A percentile compares a stretch with the other conserved stretches of the same genome.
Conservation (phyloP, 2,888 invertebrate genomes). For the Eugnorisma glareosa region DNA sequence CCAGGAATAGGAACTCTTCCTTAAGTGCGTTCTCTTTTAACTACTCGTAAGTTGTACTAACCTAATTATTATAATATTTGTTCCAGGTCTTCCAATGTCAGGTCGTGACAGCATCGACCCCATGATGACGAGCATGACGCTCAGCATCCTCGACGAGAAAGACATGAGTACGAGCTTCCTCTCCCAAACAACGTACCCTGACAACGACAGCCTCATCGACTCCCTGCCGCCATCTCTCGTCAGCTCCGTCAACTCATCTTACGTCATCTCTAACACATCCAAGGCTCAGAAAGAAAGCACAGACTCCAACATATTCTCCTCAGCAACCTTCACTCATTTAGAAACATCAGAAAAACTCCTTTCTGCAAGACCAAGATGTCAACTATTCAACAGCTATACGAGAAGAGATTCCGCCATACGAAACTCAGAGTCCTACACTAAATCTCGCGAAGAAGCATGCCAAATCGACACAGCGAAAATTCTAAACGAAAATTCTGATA, state of each 20-base stretch:
- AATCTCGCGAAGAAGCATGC: constrained; percentile 83
- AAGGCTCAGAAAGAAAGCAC: constrained; percentile 76
- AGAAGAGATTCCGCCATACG: constrained; percentile 80
- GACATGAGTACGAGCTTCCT: constrained; percentile 90
- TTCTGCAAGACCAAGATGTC: constrained; percentile 81
- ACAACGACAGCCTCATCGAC: constrained; percentile 87
- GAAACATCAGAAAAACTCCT: constrained; percentile 85
- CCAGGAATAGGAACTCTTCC: background rate
- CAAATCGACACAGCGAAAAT: constrained; percentile 85
- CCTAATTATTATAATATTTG: background rate
- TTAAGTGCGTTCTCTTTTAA: background rate
- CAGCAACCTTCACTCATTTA: constrained; percentile 86
- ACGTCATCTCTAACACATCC: constrained; percentile 80
- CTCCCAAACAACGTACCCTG: constrained; percentile 87
- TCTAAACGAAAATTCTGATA: constrained; percentile 84
- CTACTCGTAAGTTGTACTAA: background rate
- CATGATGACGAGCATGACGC: constrained; percentile 89
- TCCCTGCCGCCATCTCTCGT: constrained; percentile 87
- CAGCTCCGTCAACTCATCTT: constrained; percentile 87
- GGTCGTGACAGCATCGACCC: constrained; percentile 86
- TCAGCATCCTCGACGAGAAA: constrained; percentile 88
- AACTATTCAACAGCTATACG: constrained; percentile 81
- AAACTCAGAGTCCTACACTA: constrained; percentile 86
- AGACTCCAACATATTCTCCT: constrained; percentile 86
- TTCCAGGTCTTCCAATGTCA: constrained; percentile 79